Evolutionary conservation across 1,140 invertebrate genomes (phyloP).

Genomic region (Drosophila obscura): DNA sequence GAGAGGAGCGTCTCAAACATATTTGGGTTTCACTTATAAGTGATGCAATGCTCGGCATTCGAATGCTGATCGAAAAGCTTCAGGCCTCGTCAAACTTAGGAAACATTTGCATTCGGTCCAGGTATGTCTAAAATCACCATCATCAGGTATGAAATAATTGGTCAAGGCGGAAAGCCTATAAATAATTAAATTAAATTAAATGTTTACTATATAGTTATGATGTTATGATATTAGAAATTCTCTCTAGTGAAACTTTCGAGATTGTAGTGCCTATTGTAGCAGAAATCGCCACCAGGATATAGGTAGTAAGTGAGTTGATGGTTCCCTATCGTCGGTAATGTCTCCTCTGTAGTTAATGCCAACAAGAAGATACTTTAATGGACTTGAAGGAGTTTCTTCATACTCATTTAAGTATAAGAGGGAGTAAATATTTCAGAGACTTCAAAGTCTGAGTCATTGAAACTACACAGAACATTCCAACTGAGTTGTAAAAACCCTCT

Average conservation of each 20-base stretch:
- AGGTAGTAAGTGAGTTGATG: slow-evolving; percentile 91
- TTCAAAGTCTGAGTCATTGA: slow-evolving; percentile 95
- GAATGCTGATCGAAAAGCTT: slow-evolving; percentile 95
- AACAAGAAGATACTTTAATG: slow-evolving; percentile 94
- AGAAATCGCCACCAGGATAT: too few relatives aligned
- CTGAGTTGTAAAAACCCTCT: slow-evolving; percentile 95
- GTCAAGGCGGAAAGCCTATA: slow-evolving; percentile 87
- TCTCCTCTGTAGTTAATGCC: slow-evolving; percentile 97
- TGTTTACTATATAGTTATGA: neutral
- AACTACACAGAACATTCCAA: slow-evolving; percentile 95
- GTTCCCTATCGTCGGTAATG: slow-evolving; percentile 97
- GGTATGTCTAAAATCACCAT: slow-evolving; percentile 92
- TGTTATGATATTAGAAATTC: too few relatives aligned
- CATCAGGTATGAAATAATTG: slow-evolving; percentile 92
- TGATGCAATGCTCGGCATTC: slow-evolving; percentile 95
- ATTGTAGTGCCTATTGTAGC: slow-evolving; percentile 88
- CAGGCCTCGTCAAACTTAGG: slow-evolving; percentile 91
- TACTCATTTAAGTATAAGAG: slow-evolving; percentile 93
- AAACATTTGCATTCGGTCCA: slow-evolving; percentile 90
- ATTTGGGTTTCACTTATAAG: slow-evolving; percentile 90
- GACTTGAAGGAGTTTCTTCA: slow-evolving; percentile 94
- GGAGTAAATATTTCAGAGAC: slow-evolving; percentile 92
- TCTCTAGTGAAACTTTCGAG: slow-evolving; percentile 86
- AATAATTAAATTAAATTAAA: slow-evolving; percentile 5
- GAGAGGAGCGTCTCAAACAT: slow-evolving; percentile 92